These are phyloP conservation scores for Abrostola triplasia DNA, from an alignment of 2,888 invertebrate species.

Conservation along the genomic window DNA sequence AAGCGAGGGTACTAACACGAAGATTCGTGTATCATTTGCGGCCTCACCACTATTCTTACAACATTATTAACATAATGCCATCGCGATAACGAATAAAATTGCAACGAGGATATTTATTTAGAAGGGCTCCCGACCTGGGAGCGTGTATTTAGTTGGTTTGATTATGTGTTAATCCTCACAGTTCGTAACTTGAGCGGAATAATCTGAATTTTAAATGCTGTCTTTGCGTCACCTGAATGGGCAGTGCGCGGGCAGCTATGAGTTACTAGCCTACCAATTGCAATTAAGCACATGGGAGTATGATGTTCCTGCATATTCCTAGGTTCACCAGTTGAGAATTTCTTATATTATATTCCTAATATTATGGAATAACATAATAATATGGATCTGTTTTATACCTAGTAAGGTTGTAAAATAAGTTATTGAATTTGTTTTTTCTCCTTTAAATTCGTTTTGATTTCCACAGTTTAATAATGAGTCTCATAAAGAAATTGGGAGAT, in stretches of 20 bases:
- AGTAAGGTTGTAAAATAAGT: too few relatives aligned
- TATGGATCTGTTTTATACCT: too few relatives aligned
- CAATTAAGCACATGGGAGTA: too few relatives aligned
- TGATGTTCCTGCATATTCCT: too few relatives aligned
- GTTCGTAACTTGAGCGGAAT: slow-evolving; percentile 15
- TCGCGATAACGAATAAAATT: slow-evolving; percentile 50
- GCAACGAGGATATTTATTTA: slow-evolving; percentile 46
- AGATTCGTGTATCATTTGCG: slow-evolving; percentile 51
- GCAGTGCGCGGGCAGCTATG: not conserved
- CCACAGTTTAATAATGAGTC: too few relatives aligned
- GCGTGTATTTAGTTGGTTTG: slow-evolving; percentile 18
- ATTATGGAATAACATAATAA: too few relatives aligned
- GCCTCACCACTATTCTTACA: slow-evolving; percentile 42
- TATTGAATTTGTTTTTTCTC: too few relatives aligned
- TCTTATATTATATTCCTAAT: too few relatives aligned
- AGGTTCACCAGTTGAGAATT: too few relatives aligned
- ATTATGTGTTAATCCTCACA: slow-evolving; percentile 35
- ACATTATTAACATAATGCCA: slow-evolving; percentile 54
- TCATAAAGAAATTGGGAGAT: too few relatives aligned
- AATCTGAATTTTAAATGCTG: slow-evolving; percentile 1
- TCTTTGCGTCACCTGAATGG: not conserved
- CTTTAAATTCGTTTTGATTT: too few relatives aligned
- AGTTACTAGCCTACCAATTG: too few relatives aligned
- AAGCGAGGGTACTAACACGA: slow-evolving; percentile 39
- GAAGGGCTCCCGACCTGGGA: slow-evolving; percentile 32